Base-by-base conservation (phyloP, 2,113 vertebrate genomes). In the Cyprinodon tularosa region DNA sequence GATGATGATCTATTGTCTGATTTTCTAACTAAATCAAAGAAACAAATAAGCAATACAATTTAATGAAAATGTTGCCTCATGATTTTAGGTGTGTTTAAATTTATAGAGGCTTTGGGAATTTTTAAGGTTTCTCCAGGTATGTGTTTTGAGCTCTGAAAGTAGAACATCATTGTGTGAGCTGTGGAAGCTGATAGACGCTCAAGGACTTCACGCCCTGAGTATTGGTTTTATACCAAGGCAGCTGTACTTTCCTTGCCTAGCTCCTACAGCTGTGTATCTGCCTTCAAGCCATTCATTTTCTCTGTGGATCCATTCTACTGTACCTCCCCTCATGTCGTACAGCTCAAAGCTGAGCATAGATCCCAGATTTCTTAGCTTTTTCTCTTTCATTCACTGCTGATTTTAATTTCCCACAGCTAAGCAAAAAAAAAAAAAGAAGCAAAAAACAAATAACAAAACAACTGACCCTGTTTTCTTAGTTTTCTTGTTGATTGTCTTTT, bases 261-360 rank as follows among this genome's bases (percentile, higher is more conserved):
- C 78, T 88, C 77, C 72, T 89, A 80, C 68, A 66, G 76, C 71
- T 71, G 61, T 76, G 74, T 84, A 80, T 75, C 83, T 88, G 87
- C 82, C 88, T 89, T 82, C 86, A 65, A 90, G 84, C 88, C 61
- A 85, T 88, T 77, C 40, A 74, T 80, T 83, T 75, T 75, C 76
- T 74, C 76, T 50, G 67, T 48, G 72, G 76, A 86, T 91, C 83
- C 76, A 87, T 60, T 67, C 76, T 83, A 82, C 74, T 82, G 29
- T 29, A 29, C 29, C 29, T 86, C 78, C 62, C 71, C 45, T 48
- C 68, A 72, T 74, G 67, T 72, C 74, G 78, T 74, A 74, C 74
- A 53, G 61, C 76, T 81, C 57, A 44, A 22, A 74, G 81, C 73
- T 20, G 63, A 64, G 71, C 81, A 78, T 77, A 66, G 38, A 69